These are phyloP conservation scores for Chunga burmeisteri DNA, from an alignment of 2,113 vertebrate genomes.

Conservation along the genomic window DNA sequence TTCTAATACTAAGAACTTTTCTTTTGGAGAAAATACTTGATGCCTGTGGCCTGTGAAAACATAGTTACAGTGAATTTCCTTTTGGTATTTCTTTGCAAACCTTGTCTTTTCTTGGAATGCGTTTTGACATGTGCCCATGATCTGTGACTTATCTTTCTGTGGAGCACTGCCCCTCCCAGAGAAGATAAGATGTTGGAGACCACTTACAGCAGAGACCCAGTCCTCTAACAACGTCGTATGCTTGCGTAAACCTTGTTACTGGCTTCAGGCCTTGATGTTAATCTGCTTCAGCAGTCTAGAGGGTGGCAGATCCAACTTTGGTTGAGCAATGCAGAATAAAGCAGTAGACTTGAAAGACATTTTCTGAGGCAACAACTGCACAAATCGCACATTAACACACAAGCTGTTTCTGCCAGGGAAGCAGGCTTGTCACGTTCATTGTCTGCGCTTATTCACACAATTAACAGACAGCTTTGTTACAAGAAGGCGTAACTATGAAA, in stretches of 20 bases:
- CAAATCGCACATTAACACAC: neutral
- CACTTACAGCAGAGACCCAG: neutral
- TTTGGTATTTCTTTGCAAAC: neutral
- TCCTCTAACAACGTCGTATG: neutral
- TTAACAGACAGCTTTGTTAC: neutral
- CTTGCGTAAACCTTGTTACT: neutral
- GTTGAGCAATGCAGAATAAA: neutral
- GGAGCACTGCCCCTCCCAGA: neutral
- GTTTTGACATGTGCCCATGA: accelerated
- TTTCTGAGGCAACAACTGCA: neutral
- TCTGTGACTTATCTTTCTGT: neutral
- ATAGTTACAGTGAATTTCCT: neutral
- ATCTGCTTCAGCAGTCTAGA: neutral
- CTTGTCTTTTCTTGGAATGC: neutral
- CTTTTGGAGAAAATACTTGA: neutral
- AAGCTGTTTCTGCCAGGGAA: neutral
- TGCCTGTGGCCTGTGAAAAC: neutral
- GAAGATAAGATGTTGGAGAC: neutral
- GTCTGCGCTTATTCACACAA: neutral
- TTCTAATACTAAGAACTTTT: neutral
- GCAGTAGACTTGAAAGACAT: neutral
- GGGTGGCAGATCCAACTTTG: neutral
- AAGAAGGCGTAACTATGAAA: neutral
- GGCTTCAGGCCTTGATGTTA: neutral
- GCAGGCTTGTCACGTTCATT: accelerated